Evolutionary conservation across 2,113 vertebrate genomes (phyloP).

Genomic region (Onychostruthus taczanowskii): DNA sequence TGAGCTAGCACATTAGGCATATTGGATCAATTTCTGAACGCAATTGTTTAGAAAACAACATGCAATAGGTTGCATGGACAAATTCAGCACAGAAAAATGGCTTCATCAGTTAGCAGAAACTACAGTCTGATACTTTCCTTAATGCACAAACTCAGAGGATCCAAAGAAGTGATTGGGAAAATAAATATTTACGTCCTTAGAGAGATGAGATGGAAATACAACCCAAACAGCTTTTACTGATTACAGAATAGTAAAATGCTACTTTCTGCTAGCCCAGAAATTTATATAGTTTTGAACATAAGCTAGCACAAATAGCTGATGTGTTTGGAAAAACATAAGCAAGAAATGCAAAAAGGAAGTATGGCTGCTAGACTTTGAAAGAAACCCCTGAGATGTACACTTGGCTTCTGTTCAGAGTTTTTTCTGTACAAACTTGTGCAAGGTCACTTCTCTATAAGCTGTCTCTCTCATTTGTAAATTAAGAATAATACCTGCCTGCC

Average conservation of each 20-base stretch:
- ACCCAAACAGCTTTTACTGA: not conserved
- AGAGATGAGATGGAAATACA: not conserved
- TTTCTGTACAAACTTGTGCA: not conserved
- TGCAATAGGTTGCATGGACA: not conserved
- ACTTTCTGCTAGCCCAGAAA: not conserved
- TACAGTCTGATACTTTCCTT: not conserved
- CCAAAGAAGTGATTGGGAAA: not conserved
- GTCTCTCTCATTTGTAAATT: not conserved
- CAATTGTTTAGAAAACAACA: not conserved
- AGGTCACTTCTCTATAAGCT: not conserved
- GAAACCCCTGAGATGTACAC: not conserved
- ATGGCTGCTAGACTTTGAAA: not conserved
- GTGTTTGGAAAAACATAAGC: not conserved
- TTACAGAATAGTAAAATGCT: not conserved
- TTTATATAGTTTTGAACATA: not conserved
- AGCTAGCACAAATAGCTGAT: not conserved
- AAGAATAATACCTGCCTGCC: not conserved
- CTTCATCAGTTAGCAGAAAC: not conserved
- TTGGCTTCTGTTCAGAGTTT: not conserved
- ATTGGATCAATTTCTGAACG: not conserved
- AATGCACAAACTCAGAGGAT: fast-evolving
- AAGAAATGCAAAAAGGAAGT: not conserved
- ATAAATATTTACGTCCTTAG: not conserved
- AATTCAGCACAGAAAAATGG: not conserved
- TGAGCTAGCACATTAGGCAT: not conserved